Conservation (phyloP, 2,888 invertebrate genomes). For the Volucella inanis region DNA sequence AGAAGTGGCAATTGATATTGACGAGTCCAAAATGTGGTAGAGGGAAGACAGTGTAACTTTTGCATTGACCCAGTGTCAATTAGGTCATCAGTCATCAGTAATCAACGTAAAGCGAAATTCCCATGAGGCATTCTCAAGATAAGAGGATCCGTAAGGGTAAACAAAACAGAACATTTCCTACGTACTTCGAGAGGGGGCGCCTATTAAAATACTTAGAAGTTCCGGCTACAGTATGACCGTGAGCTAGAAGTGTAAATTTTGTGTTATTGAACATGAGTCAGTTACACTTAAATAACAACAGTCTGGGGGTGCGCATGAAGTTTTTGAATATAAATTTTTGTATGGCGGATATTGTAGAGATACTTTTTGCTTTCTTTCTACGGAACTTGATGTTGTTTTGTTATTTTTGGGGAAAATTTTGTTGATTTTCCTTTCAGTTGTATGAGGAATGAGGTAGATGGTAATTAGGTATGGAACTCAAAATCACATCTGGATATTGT, state of each 20-base stretch:
- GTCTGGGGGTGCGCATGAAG: no score
- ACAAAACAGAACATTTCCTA: conserved; percentile 18
- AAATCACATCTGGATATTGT: no score
- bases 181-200: no score
- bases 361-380: no score
- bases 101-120: conserved; percentile 33
- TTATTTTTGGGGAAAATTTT: no score
- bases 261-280: conserved; percentile 34
- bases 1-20: conserved; percentile 28
- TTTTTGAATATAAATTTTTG: no score
- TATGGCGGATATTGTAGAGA: no score
- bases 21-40: conserved; percentile 38
- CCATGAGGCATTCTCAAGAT: conserved; percentile 36
- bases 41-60: conserved; percentile 2
- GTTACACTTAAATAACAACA: conserved; percentile 1
- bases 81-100: conserved; percentile 28
- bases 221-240: conserved; percentile 23
- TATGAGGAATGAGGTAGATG: no score
- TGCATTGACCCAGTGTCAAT: conserved; percentile 31
- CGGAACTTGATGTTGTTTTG: no score
- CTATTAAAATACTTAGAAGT: no score
- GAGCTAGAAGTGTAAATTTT: conserved; percentile 19
- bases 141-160: background rate
- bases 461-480: no score
- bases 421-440: no score